Evolutionary conservation across 1,140 invertebrate species (phyloP), one percentile per base, ranked within the genome.

Genomic region (Atta colombica): DNA sequence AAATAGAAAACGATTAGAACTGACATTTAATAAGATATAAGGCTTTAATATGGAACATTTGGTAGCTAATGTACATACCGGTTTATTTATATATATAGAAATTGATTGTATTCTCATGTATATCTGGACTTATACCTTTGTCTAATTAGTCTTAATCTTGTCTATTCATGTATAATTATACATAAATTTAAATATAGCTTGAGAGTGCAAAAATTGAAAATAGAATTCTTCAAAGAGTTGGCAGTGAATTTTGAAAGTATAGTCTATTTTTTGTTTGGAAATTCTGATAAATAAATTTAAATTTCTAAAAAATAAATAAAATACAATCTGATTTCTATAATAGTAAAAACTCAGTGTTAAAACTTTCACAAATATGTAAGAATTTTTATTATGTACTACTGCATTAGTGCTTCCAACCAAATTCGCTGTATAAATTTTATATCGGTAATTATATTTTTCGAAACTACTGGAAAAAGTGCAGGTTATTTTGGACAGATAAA

Each of bases 1-100:
- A 65, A 65, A 49, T 77, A 63, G 12, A 16, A n/a, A 55, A 55
- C 51, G 25, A 55, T 77, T 77, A 31, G 10, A 78, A n/a, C 3
- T 45, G 7, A 10, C 39, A 45, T 45, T 45, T 66, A 78, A 51
- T 63, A 63, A 28, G 16, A 4, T 61, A 16, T 25, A 28, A 78
- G 3, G 25, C 39, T 7, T 8, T 21, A 39, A 39, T 31, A 21
- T 14, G 75, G 7, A 16, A 5, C 53, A 35, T 45, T 61, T 21
- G 16, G 5, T 49, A n/a, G 1, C 31, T 18, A 45, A 45, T 55
- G 10, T 66, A 4, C n/a, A 8, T 61, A 60, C 10, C 31, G 3
- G 14, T 21, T 35, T 72, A 55, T 72, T 5, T 14, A 18, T 18
- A 55, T 14, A 18, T 18, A 55, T n/a, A 10, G 8, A 12, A 55